Evolutionary conservation across 2,113 vertebrate genomes (phyloP).

Genomic region (Coracopsis vasa): DNA sequence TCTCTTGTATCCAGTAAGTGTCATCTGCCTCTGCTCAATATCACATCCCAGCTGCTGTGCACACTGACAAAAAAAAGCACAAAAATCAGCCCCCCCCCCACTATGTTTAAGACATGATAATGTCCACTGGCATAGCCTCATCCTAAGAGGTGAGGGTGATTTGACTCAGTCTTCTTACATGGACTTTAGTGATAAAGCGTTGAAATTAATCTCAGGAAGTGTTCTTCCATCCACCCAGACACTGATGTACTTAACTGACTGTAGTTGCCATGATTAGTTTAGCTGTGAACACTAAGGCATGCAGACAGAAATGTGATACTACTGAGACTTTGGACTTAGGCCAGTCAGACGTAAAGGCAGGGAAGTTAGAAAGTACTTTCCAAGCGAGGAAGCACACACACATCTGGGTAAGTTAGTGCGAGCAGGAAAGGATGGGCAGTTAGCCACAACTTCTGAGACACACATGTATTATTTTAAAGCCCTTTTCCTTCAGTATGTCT

Average conservation of each 20-base stretch:
- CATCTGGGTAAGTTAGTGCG: slow-evolving; percentile 31
- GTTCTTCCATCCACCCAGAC: background rate
- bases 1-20: background rate
- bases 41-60: background rate
- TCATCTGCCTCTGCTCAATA: background rate
- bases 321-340: background rate
- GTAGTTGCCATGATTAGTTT: background rate
- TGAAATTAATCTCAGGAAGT: background rate
- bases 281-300: slow-evolving; percentile 21
- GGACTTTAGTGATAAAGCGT: background rate
- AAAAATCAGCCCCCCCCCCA: background rate
- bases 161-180: background rate
- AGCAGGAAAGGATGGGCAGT: slow-evolving; percentile 18
- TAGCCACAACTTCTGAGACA: slow-evolving; percentile 38
- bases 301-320: slow-evolving; percentile 46
- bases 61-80: background rate
- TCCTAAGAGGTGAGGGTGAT: background rate
- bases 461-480: slow-evolving; percentile 13
- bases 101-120: background rate
- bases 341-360: background rate
- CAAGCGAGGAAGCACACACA: background rate
- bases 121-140: background rate
- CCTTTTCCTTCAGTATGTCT: slow-evolving; percentile 5
- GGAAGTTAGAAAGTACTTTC: slow-evolving; percentile 37
- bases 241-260: background rate